phyloP scores from a whole-genome alignment of 53 echinoderm and acorn worm species.

The Crossaster papposus region DNA sequence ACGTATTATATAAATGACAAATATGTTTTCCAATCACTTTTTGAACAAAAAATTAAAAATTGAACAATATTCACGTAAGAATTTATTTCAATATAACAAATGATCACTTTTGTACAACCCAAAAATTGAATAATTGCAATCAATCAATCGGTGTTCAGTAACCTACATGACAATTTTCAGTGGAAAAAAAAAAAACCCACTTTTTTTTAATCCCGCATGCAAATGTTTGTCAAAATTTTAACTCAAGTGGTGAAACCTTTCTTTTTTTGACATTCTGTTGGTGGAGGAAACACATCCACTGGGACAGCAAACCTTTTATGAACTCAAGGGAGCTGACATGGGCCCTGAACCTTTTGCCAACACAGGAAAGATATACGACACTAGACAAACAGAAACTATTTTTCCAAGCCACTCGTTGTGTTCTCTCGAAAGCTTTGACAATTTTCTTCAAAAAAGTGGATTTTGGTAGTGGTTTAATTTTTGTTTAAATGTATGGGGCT shows the following conservation, averaged over 20 bases:
- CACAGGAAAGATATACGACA: conserved; percentile 28
- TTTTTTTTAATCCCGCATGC: neutral
- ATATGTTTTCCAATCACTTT: no score
- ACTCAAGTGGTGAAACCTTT: neutral
- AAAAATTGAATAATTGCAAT: neutral
- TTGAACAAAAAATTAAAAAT: no score
- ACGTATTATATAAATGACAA: no score
- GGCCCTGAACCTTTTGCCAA: conserved; percentile 17
- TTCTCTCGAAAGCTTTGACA: neutral
- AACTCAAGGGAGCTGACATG: conserved; percentile 6
- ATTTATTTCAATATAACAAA: neutral
- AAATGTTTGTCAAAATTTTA: neutral
- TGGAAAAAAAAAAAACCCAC: neutral
- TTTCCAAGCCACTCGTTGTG: neutral
- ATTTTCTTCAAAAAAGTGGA: neutral
- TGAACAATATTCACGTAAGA: no score
- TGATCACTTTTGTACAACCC: neutral
- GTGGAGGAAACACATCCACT: neutral
- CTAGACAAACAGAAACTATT: conserved; percentile 9
- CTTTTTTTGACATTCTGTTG: neutral
- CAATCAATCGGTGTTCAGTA: neutral
- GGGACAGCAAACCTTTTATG: conserved; percentile 4
- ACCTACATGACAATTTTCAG: no score
- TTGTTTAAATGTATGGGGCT: no score
- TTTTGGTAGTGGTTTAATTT: neutral